These are phyloP conservation scores for Artibeus jamaicensis DNA, from an alignment of 2,797 vertebrate genomes.

Conservation along the genomic window DNA sequence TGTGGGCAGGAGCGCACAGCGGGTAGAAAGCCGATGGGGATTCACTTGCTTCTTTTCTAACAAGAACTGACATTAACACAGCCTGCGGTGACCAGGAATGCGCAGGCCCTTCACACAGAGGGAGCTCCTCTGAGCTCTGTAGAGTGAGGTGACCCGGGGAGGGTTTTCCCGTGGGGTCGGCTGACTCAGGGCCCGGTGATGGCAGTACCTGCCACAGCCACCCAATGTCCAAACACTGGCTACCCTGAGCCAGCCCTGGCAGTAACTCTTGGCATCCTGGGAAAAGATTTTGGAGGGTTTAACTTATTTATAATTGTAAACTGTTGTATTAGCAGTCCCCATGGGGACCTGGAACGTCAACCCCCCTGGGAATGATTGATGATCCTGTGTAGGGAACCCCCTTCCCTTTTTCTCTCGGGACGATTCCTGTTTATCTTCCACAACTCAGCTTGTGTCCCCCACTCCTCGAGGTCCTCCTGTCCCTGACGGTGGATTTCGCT, in stretches of 20 bases:
- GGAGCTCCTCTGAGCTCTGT: background rate
- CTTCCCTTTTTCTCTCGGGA: background rate
- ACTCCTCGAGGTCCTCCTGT: background rate
- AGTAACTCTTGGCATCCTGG: background rate
- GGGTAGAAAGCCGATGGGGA: background rate
- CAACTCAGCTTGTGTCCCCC: background rate
- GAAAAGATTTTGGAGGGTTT: background rate
- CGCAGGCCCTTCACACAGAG: fast-evolving
- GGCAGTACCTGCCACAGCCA: background rate
- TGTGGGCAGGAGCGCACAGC: background rate
- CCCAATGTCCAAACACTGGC: background rate
- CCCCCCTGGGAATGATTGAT: background rate
- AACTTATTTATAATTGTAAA: background rate
- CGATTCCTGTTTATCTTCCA: background rate
- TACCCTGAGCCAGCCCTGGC: background rate
- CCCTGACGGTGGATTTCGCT: background rate
- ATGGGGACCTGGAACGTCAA: background rate
- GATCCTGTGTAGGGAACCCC: background rate
- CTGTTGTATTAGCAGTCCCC: background rate
- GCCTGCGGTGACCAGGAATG: background rate
- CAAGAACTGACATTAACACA: background rate
- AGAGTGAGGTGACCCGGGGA: background rate
- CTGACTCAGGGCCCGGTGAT: background rate
- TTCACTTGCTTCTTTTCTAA: background rate
- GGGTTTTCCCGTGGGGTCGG: background rate